Percentiles rank a stretch among this genome's conserved stretches.
Evolutionary conservation across 2,888 invertebrate species (phyloP).

Genomic region (Agrotis ipsilon): DNA sequence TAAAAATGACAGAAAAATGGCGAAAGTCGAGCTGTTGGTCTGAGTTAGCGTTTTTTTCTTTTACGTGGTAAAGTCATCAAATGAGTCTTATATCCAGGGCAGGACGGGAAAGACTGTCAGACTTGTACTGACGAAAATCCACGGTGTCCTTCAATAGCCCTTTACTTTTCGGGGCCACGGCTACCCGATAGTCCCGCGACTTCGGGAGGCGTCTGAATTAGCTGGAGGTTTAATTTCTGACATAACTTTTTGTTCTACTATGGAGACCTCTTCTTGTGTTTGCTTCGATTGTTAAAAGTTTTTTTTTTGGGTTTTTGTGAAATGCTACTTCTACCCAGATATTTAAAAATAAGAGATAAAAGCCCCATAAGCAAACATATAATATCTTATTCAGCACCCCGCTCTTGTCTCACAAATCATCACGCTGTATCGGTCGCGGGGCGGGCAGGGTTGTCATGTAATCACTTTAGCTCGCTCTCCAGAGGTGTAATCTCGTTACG

Average conservation of each 20-base stretch:
- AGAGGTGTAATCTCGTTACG: conserved; percentile 76
- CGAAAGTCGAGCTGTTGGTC: not conserved
- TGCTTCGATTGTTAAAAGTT: not conserved
- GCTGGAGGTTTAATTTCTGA: not conserved
- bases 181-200: too few species aligned
- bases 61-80: too few species aligned
- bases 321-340: not conserved
- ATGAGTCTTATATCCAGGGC: too few species aligned
- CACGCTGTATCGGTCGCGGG: conserved; percentile 36
- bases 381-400: conserved; percentile 13
- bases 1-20: not conserved
- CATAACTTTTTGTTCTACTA: not conserved
- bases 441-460: conserved; percentile 70
- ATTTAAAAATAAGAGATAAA: not conserved
- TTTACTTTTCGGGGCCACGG: too few species aligned
- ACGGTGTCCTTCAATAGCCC: too few species aligned
- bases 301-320: not conserved
- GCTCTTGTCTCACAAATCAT: conserved; percentile 73
- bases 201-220: too few species aligned
- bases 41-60: too few species aligned
- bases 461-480: conserved; percentile 77
- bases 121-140: too few species aligned
- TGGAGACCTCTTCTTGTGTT: not conserved
- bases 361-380: not conserved
- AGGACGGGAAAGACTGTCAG: too few species aligned